phyloP scores from a whole-genome alignment of 2,797 vertebrate species.

The Coccyzus lansbergi region DNA sequence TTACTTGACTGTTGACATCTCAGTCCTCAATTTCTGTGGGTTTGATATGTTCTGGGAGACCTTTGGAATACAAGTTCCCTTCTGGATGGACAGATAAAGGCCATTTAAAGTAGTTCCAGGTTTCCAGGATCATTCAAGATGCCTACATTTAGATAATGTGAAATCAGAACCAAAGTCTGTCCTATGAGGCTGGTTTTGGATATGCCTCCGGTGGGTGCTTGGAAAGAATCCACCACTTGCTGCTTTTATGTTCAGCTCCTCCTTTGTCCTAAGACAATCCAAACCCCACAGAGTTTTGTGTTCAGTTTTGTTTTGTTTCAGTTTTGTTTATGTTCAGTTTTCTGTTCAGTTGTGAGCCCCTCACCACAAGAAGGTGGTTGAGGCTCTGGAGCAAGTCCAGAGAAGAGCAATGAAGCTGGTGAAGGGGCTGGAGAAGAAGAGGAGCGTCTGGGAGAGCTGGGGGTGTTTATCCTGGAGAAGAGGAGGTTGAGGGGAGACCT shows the following conservation, averaged over 20 bases:
- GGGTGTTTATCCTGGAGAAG: no score
- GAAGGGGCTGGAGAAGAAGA: no score
- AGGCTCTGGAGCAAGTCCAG: no score
- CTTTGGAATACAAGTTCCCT: not conserved
- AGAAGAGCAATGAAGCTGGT: no score
- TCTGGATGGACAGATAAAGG: not conserved
- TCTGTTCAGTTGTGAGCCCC: no score
- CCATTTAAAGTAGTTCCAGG: not conserved
- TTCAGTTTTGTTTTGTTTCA: no score
- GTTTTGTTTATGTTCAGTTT: no score
- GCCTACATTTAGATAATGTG: not conserved
- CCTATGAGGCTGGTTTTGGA: not conserved
- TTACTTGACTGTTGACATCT: not conserved
- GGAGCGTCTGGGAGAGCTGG: no score
- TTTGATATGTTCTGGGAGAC: not conserved
- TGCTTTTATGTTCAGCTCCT: not conserved
- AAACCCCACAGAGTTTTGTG: not conserved
- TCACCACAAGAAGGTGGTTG: no score
- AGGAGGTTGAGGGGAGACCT: no score
- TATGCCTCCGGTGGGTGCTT: accelerated
- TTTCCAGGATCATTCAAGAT: not conserved
- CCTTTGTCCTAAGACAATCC: not conserved
- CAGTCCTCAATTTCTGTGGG: not conserved
- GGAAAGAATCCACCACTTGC: not conserved
- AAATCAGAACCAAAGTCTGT: not conserved